Evolutionary conservation across 2,113 vertebrate genomes (phyloP).

Genomic region (Uria lomvia): DNA sequence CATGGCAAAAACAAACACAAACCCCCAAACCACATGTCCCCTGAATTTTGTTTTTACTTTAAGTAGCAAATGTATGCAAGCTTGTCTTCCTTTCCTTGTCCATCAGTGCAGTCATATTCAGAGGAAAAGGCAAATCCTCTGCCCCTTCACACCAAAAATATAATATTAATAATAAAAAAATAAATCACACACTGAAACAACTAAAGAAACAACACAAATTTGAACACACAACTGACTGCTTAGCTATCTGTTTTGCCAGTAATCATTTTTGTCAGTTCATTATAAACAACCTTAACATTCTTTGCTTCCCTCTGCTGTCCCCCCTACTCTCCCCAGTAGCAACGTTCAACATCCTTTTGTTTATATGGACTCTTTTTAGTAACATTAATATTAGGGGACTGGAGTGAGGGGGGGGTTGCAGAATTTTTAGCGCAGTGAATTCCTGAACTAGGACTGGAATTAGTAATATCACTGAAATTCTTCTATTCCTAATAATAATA

Average conservation of each 20-base stretch:
- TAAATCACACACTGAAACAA: not conserved
- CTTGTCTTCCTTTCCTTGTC: not conserved
- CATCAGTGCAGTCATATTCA: not conserved
- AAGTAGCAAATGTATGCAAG: not conserved
- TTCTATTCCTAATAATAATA: conserved; percentile 33
- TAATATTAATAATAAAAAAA: not conserved
- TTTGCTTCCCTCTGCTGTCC: not conserved
- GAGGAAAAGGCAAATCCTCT: not conserved
- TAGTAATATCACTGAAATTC: not conserved
- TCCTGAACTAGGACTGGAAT: not conserved
- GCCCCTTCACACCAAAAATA: not conserved
- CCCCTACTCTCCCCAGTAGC: accelerated
- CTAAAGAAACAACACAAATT: not conserved
- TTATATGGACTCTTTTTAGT: not conserved
- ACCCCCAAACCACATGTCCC: accelerated
- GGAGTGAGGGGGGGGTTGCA: not conserved
- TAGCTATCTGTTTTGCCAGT: not conserved
- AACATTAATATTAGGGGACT: not conserved
- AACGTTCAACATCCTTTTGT: not conserved
- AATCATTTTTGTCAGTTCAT: not conserved
- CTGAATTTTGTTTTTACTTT: not conserved
- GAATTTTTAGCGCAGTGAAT: not conserved
- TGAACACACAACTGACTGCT: not conserved
- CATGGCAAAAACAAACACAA: not conserved
- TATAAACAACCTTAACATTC: not conserved